Percentiles rank a stretch among this genome's conserved stretches.
Evolutionary conservation across 2,888 invertebrate species (phyloP).

Genomic region (Spodoptera picta): DNA sequence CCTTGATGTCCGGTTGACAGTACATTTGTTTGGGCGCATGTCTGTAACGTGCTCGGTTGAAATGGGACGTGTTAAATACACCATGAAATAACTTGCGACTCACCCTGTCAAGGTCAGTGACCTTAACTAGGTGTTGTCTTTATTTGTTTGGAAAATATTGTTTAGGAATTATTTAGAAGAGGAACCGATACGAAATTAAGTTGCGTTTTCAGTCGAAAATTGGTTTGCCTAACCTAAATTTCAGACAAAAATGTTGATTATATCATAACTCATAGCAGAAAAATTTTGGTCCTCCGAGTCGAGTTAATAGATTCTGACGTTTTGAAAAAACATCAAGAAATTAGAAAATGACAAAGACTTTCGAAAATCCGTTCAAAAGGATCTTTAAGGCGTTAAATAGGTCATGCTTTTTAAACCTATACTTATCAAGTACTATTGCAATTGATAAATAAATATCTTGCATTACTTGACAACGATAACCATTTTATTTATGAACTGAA

Average conservation of each 20-base stretch:
- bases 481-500: conserved; percentile 64
- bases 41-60: conserved; percentile 17
- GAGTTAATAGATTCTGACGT: background rate
- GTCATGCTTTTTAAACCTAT: conserved; percentile 2
- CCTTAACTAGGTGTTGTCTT: background rate
- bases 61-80: conserved; percentile 55
- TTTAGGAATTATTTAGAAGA: conserved; percentile 3
- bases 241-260: too few species aligned
- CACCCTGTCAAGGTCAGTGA: conserved; percentile 10
- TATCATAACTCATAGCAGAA: too few species aligned
- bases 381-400: too few species aligned
- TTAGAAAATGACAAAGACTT: too few species aligned
- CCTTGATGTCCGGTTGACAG: background rate
- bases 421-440: conserved; percentile 7
- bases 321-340: too few species aligned
- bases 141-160: conserved; percentile 4
- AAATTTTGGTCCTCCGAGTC: background rate
- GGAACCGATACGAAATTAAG: background rate
- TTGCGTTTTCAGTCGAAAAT: too few species aligned
- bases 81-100: conserved; percentile 43
- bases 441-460: conserved; percentile 42
- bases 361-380: too few species aligned
- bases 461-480: conserved; percentile 42
- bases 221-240: too few species aligned
- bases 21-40: conserved; percentile 11